Percentiles rank a stretch among this genome's conserved stretches.
Evolutionary conservation across 2,113 vertebrate genomes (phyloP).

Genomic region (Recurvirostra avosetta): DNA sequence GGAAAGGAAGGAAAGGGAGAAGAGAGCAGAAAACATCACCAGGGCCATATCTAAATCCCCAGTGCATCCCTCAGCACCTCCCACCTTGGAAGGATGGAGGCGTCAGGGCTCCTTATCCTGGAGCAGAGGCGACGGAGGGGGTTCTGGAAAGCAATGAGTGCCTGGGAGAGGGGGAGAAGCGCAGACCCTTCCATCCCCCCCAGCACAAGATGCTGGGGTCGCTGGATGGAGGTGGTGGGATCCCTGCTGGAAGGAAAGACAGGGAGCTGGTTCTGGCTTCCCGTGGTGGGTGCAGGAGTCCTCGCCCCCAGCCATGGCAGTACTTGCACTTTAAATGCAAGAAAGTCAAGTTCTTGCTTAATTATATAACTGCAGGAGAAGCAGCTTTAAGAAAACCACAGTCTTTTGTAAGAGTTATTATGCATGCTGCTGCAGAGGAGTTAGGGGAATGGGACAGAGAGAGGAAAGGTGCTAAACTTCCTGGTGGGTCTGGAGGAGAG

Average conservation of each 20-base stretch:
- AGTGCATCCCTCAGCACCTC: not conserved
- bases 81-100: not conserved
- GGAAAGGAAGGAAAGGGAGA: not conserved
- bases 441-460: not conserved
- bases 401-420: not conserved
- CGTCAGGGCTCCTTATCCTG: not conserved
- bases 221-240: not conserved
- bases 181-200: fast-evolving
- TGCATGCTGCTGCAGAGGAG: not conserved
- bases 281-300: not conserved
- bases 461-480: not conserved
- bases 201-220: not conserved
- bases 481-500: not conserved
- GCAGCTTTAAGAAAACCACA: not conserved
- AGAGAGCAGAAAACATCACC: not conserved
- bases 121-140: not conserved
- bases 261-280: not conserved
- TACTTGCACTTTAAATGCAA: not conserved
- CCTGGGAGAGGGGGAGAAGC: not conserved
- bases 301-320: not conserved
- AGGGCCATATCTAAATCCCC: not conserved
- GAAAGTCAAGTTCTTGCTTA: not conserved
- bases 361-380: not conserved
- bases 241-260: not conserved
- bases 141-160: not conserved